Evolutionary conservation across 2,888 invertebrate species (phyloP), one percentile per base, ranked within the genome.

Genomic region (Apamea crenata): DNA sequence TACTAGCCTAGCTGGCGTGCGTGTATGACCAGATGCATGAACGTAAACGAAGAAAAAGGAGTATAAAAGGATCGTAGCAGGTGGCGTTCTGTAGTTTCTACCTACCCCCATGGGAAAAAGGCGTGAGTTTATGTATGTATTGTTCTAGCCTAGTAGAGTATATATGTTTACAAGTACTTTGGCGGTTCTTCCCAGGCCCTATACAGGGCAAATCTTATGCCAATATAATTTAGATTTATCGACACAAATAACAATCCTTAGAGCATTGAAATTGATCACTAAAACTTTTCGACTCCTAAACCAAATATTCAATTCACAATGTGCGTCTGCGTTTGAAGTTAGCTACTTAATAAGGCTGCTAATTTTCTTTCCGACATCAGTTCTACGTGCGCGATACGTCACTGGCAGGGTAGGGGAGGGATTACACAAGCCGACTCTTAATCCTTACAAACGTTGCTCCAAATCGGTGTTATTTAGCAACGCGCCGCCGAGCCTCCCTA

Each of bases 391-490:
- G 44, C 83, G 36, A 74, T 80, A 84, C 82, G 83, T 82, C 78
- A 81, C 77, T 69, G 40, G 72, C 63, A 80, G 85, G 81, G 81
- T 74, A 75, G 74, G 79, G 75, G 78, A 82, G 82, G 92, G 93
- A 94, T 94, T 94, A 94, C 89, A 83, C 85, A 87, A 91, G 91
- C 85, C 89, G 82, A 86, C 90, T 91, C 90, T 90, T 94, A 94
- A 95, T 94, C 95, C 92, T 94, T 93, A 93, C 93, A 94, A 94
- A 95, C 94, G 94, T 91, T 91, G 91, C 91, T 93, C 92, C 88
- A 93, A 95, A 95, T 95, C 94, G 93, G 92, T 91, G 93, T 94
- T 95, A 95, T 95, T 96, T 95, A 95, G 93, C 93, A 91, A 90
- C 87, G 92, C 89, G 81, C 91, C 90, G 88, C 87, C 91, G 87